Percentiles rank a stretch among this genome's conserved stretches.
These are phyloP conservation scores for Sycophila texana DNA, from an alignment of 2,888 invertebrate genomes.

Conservation along the genomic window DNA sequence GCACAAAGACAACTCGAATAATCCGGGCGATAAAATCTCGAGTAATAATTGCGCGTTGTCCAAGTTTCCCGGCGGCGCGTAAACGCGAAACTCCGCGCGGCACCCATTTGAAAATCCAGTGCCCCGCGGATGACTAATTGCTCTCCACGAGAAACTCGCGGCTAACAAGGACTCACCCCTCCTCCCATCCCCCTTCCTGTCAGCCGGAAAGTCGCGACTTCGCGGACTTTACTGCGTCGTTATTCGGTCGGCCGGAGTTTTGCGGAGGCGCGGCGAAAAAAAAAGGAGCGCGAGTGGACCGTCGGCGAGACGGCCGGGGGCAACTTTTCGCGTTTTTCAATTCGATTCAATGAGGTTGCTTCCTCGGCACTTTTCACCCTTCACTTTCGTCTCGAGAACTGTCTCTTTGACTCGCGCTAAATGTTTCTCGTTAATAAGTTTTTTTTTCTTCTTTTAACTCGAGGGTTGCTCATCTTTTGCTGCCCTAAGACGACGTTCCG, in stretches of 20 bases:
- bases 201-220: slow-evolving; percentile 32
- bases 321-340: slow-evolving; percentile 58
- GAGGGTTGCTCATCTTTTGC: too few species aligned
- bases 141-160: slow-evolving; percentile 49
- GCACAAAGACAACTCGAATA: slow-evolving; percentile 14
- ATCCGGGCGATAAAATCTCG: slow-evolving; percentile 35
- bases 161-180: slow-evolving; percentile 49
- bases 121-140: slow-evolving; percentile 52
- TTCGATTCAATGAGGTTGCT: slow-evolving; percentile 59
- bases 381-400: slow-evolving; percentile 18
- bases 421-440: too few species aligned
- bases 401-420: too few species aligned
- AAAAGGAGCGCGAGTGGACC: slow-evolving; percentile 12
- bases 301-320: background rate
- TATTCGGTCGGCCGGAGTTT: slow-evolving; percentile 44
- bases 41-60: slow-evolving; percentile 47
- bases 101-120: slow-evolving; percentile 50
- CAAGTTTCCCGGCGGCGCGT: slow-evolving; percentile 11
- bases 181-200: background rate
- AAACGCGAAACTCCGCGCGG: slow-evolving; percentile 11
- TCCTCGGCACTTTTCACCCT: slow-evolving; percentile 44
- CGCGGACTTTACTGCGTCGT: slow-evolving; percentile 16
- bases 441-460: too few species aligned
- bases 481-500: too few species aligned
- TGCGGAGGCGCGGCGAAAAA: slow-evolving; percentile 10